A percentile compares a stretch with the other conserved stretches of the same genome.
phyloP scores from a whole-genome alignment of 2,797 vertebrate species.

The Zenarchopterus dispar region DNA sequence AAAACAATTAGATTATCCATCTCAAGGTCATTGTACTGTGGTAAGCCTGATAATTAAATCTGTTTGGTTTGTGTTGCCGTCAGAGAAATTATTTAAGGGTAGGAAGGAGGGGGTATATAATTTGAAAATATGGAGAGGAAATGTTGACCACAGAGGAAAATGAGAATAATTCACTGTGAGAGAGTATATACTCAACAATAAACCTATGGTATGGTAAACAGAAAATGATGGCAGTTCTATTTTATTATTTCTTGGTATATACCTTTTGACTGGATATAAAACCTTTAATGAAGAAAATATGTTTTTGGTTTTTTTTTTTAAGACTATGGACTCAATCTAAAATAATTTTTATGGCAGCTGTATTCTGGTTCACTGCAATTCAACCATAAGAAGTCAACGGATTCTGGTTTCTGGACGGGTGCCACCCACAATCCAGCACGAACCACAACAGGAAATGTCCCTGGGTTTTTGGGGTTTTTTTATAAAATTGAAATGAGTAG shows the following conservation, averaged over 20 bases:
- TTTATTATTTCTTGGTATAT: background rate
- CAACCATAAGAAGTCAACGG: slow-evolving; percentile 35
- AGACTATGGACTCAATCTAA: slow-evolving; percentile 10
- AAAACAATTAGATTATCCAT: slow-evolving; percentile 65
- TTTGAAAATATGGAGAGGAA: slow-evolving; percentile 55
- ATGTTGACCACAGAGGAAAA: slow-evolving; percentile 35
- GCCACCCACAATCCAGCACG: slow-evolving; percentile 30
- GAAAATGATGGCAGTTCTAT: too few relatives aligned
- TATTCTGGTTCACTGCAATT: slow-evolving; percentile 28
- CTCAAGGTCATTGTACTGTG: slow-evolving; percentile 58
- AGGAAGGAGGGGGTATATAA: slow-evolving; percentile 41
- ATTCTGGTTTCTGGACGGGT: slow-evolving; percentile 43
- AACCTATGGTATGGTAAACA: too few relatives aligned
- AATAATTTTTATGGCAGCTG: slow-evolving; percentile 9
- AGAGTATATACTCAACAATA: slow-evolving; percentile 10
- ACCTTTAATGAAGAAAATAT: slow-evolving; percentile 18
- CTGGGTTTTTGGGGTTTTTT: slow-evolving; percentile 27
- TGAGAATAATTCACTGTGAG: slow-evolving; percentile 35
- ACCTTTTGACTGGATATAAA: background rate
- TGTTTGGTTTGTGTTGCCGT: slow-evolving; percentile 68
- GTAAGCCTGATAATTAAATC: slow-evolving; percentile 62
- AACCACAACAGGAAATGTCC: slow-evolving; percentile 53
- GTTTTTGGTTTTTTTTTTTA: slow-evolving; percentile 2
- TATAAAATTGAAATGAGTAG: slow-evolving; percentile 32
- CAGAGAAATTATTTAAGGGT: slow-evolving; percentile 48